A percentile compares a stretch with the other conserved stretches of the same genome.
phyloP scores from a whole-genome alignment of 2,113 vertebrate species.

The Tachysurus fulvidraco region DNA sequence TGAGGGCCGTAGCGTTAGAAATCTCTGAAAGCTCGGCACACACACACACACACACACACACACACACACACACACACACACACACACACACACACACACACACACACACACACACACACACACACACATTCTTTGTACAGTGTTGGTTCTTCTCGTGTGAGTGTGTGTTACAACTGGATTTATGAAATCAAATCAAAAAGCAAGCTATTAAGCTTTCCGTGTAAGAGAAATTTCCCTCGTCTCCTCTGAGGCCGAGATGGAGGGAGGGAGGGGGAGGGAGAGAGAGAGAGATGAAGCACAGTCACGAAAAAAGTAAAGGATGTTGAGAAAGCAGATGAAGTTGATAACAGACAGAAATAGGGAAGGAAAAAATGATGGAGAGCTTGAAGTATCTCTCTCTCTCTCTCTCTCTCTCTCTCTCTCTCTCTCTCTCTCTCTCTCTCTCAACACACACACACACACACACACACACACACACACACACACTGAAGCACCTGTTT shows the following conservation, averaged over 20 bases:
- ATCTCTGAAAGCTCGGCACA: neutral
- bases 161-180: slow-evolving; percentile 49
- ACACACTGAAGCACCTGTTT: slow-evolving; percentile 33
- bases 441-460: slow-evolving; percentile 18
- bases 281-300: neutral
- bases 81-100: neutral
- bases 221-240: slow-evolving; percentile 61
- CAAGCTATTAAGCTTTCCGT: slow-evolving; percentile 71
- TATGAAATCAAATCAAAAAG: slow-evolving; percentile 49
- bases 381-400: neutral
- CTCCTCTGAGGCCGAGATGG: slow-evolving; percentile 30
- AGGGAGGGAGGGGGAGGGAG: neutral
- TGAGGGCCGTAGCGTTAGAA: neutral
- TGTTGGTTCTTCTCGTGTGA: neutral
- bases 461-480: slow-evolving; percentile 25
- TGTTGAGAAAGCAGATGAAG: neutral
- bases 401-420: too few relatives aligned
- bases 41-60: neutral
- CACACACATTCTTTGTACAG: too few relatives aligned
- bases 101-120: too few relatives aligned
- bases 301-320: neutral
- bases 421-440: too few relatives aligned
- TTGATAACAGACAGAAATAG: neutral
- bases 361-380: neutral
- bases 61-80: neutral